Evolutionary conservation across 1,140 invertebrate genomes (phyloP).

Genomic region (Xylocopa sonorina): DNA sequence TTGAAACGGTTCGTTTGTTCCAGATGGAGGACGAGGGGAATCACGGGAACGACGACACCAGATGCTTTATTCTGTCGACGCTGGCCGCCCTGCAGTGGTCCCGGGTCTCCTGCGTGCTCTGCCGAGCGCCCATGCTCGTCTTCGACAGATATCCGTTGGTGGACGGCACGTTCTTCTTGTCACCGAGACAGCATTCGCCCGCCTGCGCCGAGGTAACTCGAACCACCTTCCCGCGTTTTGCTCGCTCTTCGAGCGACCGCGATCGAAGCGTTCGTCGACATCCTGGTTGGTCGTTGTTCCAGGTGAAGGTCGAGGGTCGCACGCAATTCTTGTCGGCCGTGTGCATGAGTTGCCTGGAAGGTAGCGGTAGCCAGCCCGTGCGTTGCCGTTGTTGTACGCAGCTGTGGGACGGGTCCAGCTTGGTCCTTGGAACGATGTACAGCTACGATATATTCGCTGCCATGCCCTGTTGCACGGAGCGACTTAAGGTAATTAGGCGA

Average conservation of each 20-base stretch:
- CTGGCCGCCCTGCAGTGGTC: conserved; percentile 92
- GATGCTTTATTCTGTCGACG: conserved; percentile 95
- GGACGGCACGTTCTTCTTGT: conserved; percentile 98
- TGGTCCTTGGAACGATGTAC: conserved; percentile 98
- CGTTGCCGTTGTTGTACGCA: conserved; percentile 89
- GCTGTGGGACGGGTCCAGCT: conserved; percentile 95
- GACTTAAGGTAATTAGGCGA: conserved; percentile 88
- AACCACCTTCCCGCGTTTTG: neutral
- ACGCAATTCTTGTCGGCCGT: conserved; percentile 95
- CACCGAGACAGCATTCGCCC: conserved; percentile 93
- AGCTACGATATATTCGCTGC: conserved; percentile 99
- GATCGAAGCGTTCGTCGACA: neutral
- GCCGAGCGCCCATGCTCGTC: conserved; percentile 93
- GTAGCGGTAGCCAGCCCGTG: conserved; percentile 86
- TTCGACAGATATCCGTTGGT: conserved; percentile 98
- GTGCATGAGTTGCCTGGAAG: conserved; percentile 95
- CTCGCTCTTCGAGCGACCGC: no score
- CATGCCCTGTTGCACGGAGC: conserved; percentile 95
- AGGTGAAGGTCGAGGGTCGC: conserved; percentile 94
- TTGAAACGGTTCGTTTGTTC: conserved; percentile 67
- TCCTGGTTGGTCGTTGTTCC: conserved; percentile 64
- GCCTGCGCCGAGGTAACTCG: conserved; percentile 90
- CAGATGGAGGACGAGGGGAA: conserved; percentile 99
- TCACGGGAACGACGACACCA: conserved; percentile 98
- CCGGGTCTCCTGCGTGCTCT: conserved; percentile 93